Evolutionary conservation across 2,888 invertebrate species (phyloP), one percentile per base, ranked within the genome.

Genomic region (Nomada fabriciana): DNA sequence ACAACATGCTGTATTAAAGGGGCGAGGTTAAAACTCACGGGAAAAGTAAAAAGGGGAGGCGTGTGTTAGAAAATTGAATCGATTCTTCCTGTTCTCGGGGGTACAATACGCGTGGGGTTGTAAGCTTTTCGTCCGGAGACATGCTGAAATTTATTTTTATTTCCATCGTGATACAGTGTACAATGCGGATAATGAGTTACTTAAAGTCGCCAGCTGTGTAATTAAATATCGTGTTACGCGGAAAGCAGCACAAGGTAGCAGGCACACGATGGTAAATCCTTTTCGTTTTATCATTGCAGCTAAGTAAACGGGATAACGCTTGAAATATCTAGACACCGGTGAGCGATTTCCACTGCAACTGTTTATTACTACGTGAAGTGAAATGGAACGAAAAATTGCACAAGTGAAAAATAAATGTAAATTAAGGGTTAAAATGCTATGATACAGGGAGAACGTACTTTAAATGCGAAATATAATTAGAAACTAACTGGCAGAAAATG

Each of bases 1-100:
- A n/a, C 2, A 52, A 3, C 9, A 23, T 53, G 52, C 50, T 18
- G 25, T 15, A 53, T 13, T n/a, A 53, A 29, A 55, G 18, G 18
- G 36, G 47, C 10, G 9, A n/a, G 29, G 11, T 7, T 23, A 11
- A 52, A 50, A 2, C n/a, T 43, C 36, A n/a, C 18, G 36, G 18
- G 25, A 1, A 47, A 52, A 15, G 42, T 29, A 42, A 55, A 23
- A 55, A 69, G 50, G 5, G 18, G 50, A 25, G 36, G 10, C 50
- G 55, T 20, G 29, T 60, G 64, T 57, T 55, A 76, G 76, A 68
- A 82, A 85, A 85, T 85, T 82, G 82, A 73, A 75, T 69, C 67
- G 70, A 79, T 73, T 72, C 23, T 55, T 61, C 53, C 18, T 20
- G 42, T 36, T 85, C 59, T 72, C 79, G n/a, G n/a, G 65, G n/a